These are phyloP conservation scores for Cynaeus angustus DNA, from an alignment of 2,888 invertebrate species.

Conservation along the genomic window DNA sequence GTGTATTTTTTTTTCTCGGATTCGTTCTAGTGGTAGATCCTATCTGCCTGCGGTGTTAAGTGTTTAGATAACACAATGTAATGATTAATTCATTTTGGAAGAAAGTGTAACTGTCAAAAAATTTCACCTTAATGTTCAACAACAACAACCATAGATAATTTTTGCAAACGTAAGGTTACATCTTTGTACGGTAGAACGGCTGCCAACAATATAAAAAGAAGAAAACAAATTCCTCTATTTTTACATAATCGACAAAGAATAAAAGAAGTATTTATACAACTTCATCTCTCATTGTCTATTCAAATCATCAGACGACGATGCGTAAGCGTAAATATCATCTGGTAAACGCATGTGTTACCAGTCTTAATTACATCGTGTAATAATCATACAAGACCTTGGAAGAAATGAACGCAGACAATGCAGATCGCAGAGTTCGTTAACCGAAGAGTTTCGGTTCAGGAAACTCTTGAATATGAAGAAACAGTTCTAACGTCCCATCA, in stretches of 20 bases:
- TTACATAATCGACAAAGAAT: background rate
- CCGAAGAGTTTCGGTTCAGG: constrained; percentile 52
- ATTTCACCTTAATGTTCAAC: constrained; percentile 28
- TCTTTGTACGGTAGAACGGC: constrained; percentile 19
- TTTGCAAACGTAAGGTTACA: constrained; percentile 18
- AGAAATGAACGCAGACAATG: constrained; percentile 50
- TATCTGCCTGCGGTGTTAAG: too few species aligned
- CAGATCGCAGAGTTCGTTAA: constrained; percentile 50
- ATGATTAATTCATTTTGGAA: constrained; percentile 12
- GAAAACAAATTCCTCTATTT: constrained; percentile 9
- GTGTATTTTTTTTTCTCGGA: background rate
- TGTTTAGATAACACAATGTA: background rate
- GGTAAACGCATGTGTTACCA: constrained; percentile 37
- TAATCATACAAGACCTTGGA: constrained; percentile 47
- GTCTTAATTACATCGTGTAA: constrained; percentile 47
- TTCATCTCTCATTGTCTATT: constrained; percentile 6
- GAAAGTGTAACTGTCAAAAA: constrained; percentile 34
- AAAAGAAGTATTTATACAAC: constrained; percentile 5
- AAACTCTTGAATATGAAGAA: constrained; percentile 44
- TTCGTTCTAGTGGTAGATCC: too few species aligned
- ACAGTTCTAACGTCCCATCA: constrained; percentile 19
- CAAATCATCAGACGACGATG: constrained; percentile 4
- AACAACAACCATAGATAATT: constrained; percentile 19
- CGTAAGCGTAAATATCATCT: constrained; percentile 34
- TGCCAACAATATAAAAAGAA: constrained; percentile 19